Base-by-base conservation (phyloP, 2,113 vertebrate species). In the Tringa solitaria region DNA sequence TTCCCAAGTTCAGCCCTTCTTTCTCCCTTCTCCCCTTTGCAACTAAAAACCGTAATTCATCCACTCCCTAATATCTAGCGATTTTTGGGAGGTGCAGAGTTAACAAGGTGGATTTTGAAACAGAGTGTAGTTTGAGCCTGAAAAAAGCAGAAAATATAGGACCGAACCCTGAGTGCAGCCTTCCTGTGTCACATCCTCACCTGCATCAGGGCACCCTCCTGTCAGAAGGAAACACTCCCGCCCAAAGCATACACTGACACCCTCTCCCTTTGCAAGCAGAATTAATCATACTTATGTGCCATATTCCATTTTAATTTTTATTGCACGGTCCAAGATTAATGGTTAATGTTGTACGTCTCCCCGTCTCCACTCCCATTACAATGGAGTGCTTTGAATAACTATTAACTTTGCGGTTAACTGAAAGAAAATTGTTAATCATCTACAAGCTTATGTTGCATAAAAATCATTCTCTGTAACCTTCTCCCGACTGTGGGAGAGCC, bases 371-470 rank as follows among this genome's bases (percentile, higher is more conserved):
- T 95, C 85, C 67, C 77, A 51, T 97, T 97, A 96, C 96, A 97
- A 96, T 90, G 85, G 89, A 95, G 93, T 73, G 80, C 93, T 97
- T 96, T 96, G 97, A 97, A 94, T 97, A 97, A 98, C 95, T 95
- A 97, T 98, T 98, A 98, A 98, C 98, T 98, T 96, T 45, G 56
- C 21, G 6, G 96, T 97, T 97, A 97, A 98, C 97, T 28, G 94
- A 97, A 97, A 97, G 95, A 95, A 97, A 95, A 94, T 41, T 39
- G 97, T 98, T 98, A 98, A 98, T 98, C 91, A 98, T 98, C 94
- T 94, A 97, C 97, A 77, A 93, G 91, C 88, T 97, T 91, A 60
- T 89, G 94, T 94, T 97, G 96, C 97, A 96, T 97, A 95, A 97
- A 97, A 98, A 95, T 69, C 30, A 6, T 88, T 96, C 95, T 95